phyloP scores from a whole-genome alignment of 2,888 invertebrate genomes.

The Diachrysia chrysitis region DNA sequence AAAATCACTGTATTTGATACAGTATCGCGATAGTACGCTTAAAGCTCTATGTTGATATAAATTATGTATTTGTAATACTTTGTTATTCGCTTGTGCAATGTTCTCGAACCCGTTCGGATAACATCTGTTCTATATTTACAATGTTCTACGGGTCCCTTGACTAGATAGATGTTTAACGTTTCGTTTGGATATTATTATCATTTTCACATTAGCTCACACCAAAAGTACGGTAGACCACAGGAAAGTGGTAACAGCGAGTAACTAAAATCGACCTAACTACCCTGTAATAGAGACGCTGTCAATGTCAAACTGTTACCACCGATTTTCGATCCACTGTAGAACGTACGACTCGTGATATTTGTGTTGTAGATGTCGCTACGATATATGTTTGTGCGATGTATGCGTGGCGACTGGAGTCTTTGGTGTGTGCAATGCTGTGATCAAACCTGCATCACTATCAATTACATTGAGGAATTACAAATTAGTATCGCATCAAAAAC shows the following conservation, averaged over 20 bases:
- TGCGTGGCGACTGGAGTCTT: constrained; percentile 33
- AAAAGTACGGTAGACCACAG: constrained; percentile 46
- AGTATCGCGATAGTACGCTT: constrained; percentile 81
- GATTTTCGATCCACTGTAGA: background rate
- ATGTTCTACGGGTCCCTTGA: constrained; percentile 70
- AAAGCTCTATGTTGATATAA: constrained; percentile 85
- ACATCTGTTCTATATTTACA: constrained; percentile 71
- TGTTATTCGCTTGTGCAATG: constrained; percentile 79
- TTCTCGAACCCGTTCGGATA: constrained; percentile 62
- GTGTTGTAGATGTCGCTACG: constrained; percentile 26
- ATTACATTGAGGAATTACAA: constrained; percentile 24
- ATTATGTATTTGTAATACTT: constrained; percentile 86
- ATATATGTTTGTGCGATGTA: constrained; percentile 46
- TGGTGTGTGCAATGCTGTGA: constrained; percentile 48
- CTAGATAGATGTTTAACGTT: constrained; percentile 73
- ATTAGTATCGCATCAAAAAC: constrained; percentile 18
- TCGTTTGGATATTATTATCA: constrained; percentile 45
- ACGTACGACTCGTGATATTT: constrained; percentile 27
- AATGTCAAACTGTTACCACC: background rate
- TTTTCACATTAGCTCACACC: constrained; percentile 57
- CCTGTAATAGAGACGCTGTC: background rate
- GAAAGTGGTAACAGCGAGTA: background rate
- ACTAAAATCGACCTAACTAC: background rate
- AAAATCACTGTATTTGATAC: constrained; percentile 83
- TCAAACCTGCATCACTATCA: constrained; percentile 32